Evolutionary conservation across 2,888 invertebrate genomes (phyloP).

Genomic region (Punctoribates punctum): DNA sequence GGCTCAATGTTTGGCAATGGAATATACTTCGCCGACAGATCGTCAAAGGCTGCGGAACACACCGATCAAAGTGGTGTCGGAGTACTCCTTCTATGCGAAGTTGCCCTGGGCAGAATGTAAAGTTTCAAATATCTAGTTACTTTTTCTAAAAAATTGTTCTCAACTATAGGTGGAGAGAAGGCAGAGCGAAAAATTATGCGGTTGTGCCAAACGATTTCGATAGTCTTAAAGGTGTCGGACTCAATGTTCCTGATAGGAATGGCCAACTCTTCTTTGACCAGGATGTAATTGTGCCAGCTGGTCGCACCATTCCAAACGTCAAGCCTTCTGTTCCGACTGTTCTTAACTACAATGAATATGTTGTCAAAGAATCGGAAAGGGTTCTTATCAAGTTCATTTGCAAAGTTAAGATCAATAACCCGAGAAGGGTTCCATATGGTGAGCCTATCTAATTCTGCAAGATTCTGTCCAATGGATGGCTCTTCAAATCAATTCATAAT

Average conservation of each 20-base stretch:
- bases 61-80: constrained; percentile 68
- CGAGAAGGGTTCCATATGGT: too few relatives aligned
- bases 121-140: constrained; percentile 8
- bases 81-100: constrained; percentile 85
- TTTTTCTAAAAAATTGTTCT: background rate
- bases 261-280: background rate
- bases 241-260: background rate
- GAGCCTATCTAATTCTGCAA: too few relatives aligned
- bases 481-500: too few relatives aligned
- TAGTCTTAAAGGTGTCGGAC: background rate
- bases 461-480: too few relatives aligned
- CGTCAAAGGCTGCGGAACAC: constrained; percentile 95
- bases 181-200: background rate
- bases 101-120: constrained; percentile 52
- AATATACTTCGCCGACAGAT: constrained; percentile 97
- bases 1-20: constrained; percentile 96
- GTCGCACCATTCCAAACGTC: background rate
- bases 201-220: background rate
- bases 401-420: too few relatives aligned
- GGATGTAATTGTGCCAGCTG: background rate
- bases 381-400: background rate
- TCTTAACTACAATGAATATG: background rate
- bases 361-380: background rate
- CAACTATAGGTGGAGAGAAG: background rate
- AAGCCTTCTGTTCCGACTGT: background rate